phyloP scores from a whole-genome alignment of 2,113 vertebrate genomes.

The Poecile atricapillus region DNA sequence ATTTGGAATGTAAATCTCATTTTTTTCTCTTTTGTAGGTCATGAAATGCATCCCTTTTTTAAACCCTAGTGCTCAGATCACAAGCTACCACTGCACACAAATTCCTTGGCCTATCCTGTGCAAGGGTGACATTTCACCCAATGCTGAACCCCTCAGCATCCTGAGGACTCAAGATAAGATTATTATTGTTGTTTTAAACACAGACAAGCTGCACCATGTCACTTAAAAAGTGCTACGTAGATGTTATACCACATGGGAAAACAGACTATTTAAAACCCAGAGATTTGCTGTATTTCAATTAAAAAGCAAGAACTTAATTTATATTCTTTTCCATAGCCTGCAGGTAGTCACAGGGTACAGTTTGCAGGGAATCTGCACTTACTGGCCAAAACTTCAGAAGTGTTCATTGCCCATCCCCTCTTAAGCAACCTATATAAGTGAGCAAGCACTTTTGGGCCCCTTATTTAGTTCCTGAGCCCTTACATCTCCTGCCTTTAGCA shows the following conservation, averaged over 20 bases:
- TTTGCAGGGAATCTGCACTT: neutral
- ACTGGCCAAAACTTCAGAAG: neutral
- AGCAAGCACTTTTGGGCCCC: neutral
- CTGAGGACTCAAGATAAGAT: constrained; percentile 14
- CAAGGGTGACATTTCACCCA: constrained; percentile 23
- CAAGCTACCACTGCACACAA: neutral
- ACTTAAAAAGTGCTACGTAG: neutral
- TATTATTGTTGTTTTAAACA: constrained; percentile 27
- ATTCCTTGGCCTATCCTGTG: neutral
- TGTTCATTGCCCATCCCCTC: neutral
- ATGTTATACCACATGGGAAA: neutral
- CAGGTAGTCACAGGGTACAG: neutral
- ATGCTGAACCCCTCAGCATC: neutral
- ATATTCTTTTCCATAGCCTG: neutral
- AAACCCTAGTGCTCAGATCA: constrained; percentile 9
- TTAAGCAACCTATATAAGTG: neutral
- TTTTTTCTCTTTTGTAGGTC: constrained; percentile 65
- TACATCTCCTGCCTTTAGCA: neutral
- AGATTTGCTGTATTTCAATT: neutral
- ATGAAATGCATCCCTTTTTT: constrained; percentile 47
- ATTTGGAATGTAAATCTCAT: constrained; percentile 62
- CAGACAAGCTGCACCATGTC: neutral
- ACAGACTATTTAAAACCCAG: neutral
- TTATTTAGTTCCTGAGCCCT: neutral
- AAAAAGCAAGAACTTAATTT: neutral